phyloP scores from a whole-genome alignment of 1,140 invertebrate species.

The Bemisia tabaci region DNA sequence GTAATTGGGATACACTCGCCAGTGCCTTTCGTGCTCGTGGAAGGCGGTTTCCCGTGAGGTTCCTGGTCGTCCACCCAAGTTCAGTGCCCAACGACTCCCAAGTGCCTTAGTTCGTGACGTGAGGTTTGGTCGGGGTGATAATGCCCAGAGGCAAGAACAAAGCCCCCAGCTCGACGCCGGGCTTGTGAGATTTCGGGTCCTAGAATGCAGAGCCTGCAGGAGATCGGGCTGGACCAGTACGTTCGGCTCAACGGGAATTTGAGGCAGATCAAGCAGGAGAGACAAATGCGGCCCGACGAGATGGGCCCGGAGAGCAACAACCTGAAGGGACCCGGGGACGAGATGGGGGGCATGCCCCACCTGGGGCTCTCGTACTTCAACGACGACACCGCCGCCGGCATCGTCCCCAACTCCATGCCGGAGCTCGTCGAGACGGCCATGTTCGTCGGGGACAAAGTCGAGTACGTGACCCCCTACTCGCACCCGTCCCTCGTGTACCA shows the following conservation, averaged over 20 bases:
- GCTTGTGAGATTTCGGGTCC: too few relatives aligned
- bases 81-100: too few relatives aligned
- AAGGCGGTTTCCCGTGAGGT: too few relatives aligned
- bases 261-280: too few relatives aligned
- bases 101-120: too few relatives aligned
- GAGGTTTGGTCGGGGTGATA: too few relatives aligned
- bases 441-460: slow-evolving; percentile 8
- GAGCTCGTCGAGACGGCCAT: slow-evolving; percentile 12
- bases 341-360: background rate
- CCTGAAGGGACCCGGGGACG: background rate
- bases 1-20: too few relatives aligned
- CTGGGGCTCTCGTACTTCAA: background rate
- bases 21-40: too few relatives aligned
- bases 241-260: background rate
- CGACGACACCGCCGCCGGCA: background rate
- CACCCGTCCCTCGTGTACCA: background rate
- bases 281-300: background rate
- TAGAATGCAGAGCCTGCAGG: background rate
- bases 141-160: too few relatives aligned
- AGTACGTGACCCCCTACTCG: background rate
- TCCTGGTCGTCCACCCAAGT: too few relatives aligned
- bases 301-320: background rate
- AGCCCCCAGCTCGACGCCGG: too few relatives aligned
- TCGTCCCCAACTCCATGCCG: slow-evolving; percentile 1
- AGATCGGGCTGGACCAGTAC: background rate